Conservation (phyloP, 2,113 vertebrate genomes). For the Meleagris gallopavo region DNA sequence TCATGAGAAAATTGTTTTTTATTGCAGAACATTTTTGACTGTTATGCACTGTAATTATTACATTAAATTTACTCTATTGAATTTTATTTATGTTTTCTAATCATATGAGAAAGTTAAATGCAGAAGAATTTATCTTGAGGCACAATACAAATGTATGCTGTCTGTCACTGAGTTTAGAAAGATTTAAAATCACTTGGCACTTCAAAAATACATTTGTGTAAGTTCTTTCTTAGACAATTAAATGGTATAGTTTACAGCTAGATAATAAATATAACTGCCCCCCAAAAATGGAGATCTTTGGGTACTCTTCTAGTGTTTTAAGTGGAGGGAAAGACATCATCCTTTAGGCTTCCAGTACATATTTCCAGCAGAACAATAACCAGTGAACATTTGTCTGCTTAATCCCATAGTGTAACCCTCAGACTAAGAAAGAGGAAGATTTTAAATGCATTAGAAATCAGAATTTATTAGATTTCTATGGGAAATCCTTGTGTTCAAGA, state of each 20-base stretch:
- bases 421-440: not conserved
- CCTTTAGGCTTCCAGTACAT: not conserved
- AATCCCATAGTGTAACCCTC: not conserved
- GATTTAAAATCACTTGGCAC: not conserved
- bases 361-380: not conserved
- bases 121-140: not conserved
- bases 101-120: not conserved
- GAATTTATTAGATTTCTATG: not conserved
- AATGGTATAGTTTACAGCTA: not conserved
- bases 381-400: not conserved
- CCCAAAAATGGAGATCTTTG: not conserved
- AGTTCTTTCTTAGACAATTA: not conserved
- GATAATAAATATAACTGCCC: not conserved
- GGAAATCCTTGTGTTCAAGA: not conserved
- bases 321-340: fast-evolving
- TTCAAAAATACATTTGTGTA: not conserved
- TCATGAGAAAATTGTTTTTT: not conserved
- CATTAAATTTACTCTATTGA: conserved; percentile 9
- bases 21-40: not conserved
- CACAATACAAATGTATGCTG: not conserved
- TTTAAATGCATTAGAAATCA: not conserved
- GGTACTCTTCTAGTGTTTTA: not conserved
- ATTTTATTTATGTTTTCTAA: conserved; percentile 61
- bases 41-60: conserved; percentile 31
- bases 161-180: not conserved